Evolutionary conservation across 2,797 vertebrate genomes (phyloP).

Genomic region (Limnodromus scolopaceus): DNA sequence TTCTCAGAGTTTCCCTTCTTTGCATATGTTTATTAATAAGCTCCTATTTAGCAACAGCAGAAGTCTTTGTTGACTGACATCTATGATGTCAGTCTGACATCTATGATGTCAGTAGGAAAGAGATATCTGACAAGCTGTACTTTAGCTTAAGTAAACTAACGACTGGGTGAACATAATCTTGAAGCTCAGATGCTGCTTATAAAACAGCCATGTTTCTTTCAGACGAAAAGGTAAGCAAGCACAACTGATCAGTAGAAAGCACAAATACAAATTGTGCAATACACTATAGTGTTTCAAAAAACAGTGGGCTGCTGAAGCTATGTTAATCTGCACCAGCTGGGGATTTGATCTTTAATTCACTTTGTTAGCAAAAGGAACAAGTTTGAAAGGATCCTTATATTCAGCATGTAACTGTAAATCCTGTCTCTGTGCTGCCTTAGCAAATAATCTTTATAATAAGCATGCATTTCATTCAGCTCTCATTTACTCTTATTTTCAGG

Average conservation of each 20-base stretch:
- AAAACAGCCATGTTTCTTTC: background rate
- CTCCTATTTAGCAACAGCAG: background rate
- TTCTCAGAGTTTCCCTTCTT: background rate
- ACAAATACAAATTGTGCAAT: background rate
- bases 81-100: too few species aligned
- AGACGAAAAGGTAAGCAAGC: background rate
- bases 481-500: background rate
- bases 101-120: background rate
- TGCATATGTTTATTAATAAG: background rate
- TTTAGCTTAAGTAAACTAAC: background rate
- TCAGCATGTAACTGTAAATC: background rate
- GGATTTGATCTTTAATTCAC: background rate
- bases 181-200: background rate
- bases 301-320: background rate
- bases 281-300: background rate
- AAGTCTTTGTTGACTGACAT: background rate
- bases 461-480: background rate
- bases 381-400: background rate
- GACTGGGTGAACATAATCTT: background rate
- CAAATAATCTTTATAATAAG: background rate
- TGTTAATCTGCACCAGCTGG: background rate
- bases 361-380: background rate
- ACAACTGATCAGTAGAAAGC: background rate
- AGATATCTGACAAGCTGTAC: background rate
- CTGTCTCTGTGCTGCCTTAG: background rate